Percentiles rank a stretch among this genome's conserved stretches.
Conservation (phyloP, 2,797 vertebrate species). For the Melanitta fusca region DNA sequence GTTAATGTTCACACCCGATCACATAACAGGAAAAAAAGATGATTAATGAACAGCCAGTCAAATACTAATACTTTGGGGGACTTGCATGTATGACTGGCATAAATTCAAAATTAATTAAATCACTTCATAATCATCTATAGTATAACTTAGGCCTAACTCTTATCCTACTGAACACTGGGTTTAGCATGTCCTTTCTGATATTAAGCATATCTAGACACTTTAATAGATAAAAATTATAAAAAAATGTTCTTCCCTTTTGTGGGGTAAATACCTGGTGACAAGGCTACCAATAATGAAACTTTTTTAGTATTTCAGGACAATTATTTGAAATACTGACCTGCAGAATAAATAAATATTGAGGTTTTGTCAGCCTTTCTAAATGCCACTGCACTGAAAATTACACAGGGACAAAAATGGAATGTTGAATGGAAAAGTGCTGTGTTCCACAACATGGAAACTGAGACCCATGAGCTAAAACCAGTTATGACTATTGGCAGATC, state of each 20-base stretch:
- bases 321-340: conserved; percentile 17
- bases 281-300: neutral
- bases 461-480: neutral
- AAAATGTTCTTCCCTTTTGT: neutral
- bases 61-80: neutral
- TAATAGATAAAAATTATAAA: neutral
- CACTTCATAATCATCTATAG: neutral
- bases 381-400: neutral
- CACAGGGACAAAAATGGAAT: neutral
- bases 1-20: neutral
- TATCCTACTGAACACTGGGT: neutral
- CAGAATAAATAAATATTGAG: conserved; percentile 1
- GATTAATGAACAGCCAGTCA: neutral
- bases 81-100: neutral
- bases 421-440: neutral
- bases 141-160: neutral
- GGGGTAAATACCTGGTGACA: neutral
- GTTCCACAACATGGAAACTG: neutral
- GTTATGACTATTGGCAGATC: neutral
- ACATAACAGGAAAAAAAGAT: neutral
- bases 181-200: neutral
- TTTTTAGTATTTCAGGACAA: neutral
- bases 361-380: conserved; percentile 27
- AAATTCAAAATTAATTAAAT: neutral
- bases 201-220: neutral